Evolutionary conservation across 2,113 vertebrate species (phyloP).

Genomic region (Cyprinodon variegatus): DNA sequence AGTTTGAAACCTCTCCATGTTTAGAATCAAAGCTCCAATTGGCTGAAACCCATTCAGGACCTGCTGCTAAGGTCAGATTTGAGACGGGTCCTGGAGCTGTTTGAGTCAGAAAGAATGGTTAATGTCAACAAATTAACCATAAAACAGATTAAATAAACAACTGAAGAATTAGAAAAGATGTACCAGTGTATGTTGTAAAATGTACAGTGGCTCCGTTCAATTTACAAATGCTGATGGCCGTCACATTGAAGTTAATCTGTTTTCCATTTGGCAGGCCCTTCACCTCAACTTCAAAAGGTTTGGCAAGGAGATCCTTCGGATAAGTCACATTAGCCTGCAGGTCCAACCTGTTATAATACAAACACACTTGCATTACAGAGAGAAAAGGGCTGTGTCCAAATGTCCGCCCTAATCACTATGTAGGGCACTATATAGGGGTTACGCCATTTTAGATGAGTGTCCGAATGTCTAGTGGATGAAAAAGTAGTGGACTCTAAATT

Average conservation of each 20-base stretch:
- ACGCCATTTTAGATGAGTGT: too few relatives aligned
- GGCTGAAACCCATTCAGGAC: accelerated
- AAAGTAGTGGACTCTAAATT: too few relatives aligned
- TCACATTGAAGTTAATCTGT: slow-evolving; percentile 11
- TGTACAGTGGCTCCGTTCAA: background rate
- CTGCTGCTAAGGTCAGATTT: accelerated
- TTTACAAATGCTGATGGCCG: background rate
- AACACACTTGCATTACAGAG: background rate
- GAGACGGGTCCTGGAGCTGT: slow-evolving; percentile 45
- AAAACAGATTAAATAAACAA: too few relatives aligned
- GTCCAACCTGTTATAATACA: too few relatives aligned
- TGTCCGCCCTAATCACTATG: too few relatives aligned
- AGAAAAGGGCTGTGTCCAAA: background rate
- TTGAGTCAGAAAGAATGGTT: background rate
- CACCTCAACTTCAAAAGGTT: accelerated
- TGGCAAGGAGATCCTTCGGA: accelerated
- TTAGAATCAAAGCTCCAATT: accelerated
- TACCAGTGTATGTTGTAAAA: slow-evolving; percentile 14
- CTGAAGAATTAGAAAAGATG: slow-evolving; percentile 4
- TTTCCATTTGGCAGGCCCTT: accelerated
- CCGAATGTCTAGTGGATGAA: too few relatives aligned
- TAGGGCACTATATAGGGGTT: too few relatives aligned
- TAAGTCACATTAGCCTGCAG: background rate
- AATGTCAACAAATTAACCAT: background rate
- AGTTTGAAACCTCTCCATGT: background rate